Base-by-base conservation (phyloP, 2,888 invertebrate genomes). In the Drosophila emarginata region DNA sequence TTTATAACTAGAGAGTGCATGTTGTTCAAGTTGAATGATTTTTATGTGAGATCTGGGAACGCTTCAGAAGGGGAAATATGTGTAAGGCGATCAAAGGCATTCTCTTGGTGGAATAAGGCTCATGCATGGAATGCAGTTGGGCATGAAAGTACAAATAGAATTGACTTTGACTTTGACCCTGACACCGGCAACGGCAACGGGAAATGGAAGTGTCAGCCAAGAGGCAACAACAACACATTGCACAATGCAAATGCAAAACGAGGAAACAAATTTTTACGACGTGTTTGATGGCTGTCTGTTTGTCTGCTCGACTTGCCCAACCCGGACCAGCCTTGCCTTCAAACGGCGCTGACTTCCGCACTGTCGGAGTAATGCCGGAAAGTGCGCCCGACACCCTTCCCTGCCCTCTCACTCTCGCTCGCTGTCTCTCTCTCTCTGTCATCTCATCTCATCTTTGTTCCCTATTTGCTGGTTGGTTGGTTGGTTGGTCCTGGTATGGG, bases 201-300 rank as follows among this genome's bases (percentile, higher is more conserved):
- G 45, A 67, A 73, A 54, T 64, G 59, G 64, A 73, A 66, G 67
- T 64, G 57, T 74, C 64, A 69, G 69, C 61, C 32, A 50, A 32
- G 36, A 5, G 37, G 6, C 23, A 28, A 6, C 62, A 26, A 15
- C 53, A 18, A 32, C 50, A 63, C 56, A 73, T 74, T 78, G 77
- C 77, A 75, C 86, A 79, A 80, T 86, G 79, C 78, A 83, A 83
- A 83, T 84, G 75, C 73, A 65, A 85, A 76, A 77, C 78, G 76
- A 84, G 79, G 68, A 80, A 85, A 79, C 15, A 77, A 86, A 80
- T 78, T 89, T 89, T 89, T 90, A 89, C 80, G 90, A 90, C 80
- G 77, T 89, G 89, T 90, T 90, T 89, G 82, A 90, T 80, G 89
- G 88, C 89, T 87, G 87, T 79, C 81, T 76, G 67, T 76, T 39